Conservation (phyloP, 2,888 invertebrate genomes). For the Cistogaster globosa region DNA sequence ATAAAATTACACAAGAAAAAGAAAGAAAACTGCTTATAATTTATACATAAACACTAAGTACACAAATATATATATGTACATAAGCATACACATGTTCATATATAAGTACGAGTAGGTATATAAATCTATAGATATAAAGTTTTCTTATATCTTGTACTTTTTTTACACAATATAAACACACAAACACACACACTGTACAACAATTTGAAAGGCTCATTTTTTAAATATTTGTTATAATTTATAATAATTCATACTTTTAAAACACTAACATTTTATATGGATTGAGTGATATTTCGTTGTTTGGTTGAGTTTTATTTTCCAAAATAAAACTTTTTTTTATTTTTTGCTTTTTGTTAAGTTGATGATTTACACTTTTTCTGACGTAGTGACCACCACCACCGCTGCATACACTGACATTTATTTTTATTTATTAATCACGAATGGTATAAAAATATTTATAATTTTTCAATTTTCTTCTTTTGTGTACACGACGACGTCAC, state of each 20-base stretch:
- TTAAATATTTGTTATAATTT: conserved; percentile 1
- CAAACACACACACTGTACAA: too few relatives aligned
- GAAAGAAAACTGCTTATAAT: not conserved
- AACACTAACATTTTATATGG: conserved; percentile 59
- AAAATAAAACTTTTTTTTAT: conserved; percentile 12
- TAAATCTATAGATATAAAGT: not conserved
- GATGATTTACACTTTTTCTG: conserved; percentile 56
- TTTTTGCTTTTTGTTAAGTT: conserved; percentile 21
- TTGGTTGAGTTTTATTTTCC: conserved; percentile 36
- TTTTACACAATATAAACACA: conserved; percentile 5
- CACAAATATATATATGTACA: not conserved
- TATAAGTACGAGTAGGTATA: not conserved
- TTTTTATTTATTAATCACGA: conserved; percentile 42
- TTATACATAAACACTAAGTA: conserved; percentile 7
- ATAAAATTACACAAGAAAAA: conserved; percentile 28
- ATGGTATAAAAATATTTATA: conserved; percentile 34
- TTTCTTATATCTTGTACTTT: conserved; percentile 1
- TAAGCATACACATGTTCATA: not conserved
- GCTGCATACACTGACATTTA: conserved; percentile 1
- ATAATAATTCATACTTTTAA: conserved; percentile 26
- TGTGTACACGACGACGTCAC: not conserved
- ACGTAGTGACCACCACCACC: conserved; percentile 52
- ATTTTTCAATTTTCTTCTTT: not conserved
- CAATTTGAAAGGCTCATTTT: too few relatives aligned
- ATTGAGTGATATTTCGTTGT: not conserved